Evolutionary conservation across 2,113 vertebrate species (phyloP), one percentile per base, ranked within the genome.

Genomic region (Salvelinus fontinalis): DNA sequence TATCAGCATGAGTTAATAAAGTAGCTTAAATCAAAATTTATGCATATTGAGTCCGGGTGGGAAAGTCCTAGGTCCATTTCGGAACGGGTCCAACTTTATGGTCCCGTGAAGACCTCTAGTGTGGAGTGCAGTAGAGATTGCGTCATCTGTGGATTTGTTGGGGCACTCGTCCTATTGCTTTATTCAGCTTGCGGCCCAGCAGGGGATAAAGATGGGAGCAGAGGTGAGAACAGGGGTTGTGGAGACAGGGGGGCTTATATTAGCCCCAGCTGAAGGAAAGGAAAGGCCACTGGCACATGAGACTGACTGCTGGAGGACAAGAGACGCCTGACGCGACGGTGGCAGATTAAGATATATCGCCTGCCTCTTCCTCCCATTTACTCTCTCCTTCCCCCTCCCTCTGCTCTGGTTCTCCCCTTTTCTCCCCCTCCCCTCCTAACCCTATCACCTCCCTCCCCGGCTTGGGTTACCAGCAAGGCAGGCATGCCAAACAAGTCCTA

Each of bases 301-400:
- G 9, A 68, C 59, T 6, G 24, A 62, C 4, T 54, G 51, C 51
- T 54, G 27, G 26, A 70, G 29, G 20, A 34, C 39, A 14, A 68
- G 65, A 27, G 59, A 20, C 12, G 70, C 26, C 67, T 78, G 65
- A 44, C 64, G 26, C 3, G 51, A 18, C 79, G 75, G 66, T n/a
- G 77, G 76, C 79, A 71, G 75, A 77, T 81, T 79, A 85, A 84
- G 82, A 84, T 83, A 82, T 80, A 84, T 73, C 65, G 66, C 72
- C 48, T 14, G n/a, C n/a, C n/a, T 71, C 22, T 22, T 31, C 18
- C 48, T 13, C 22, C 48, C 48, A 13, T 54, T 6, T 26, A 24
- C 48, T 27, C 49, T 22, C 24, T 71, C 24, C 44, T n/a, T 24
- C 70, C 57, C n/a, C 26, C 44, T 71, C 68, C 44, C 70, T 51